Percentiles rank a stretch among this genome's conserved stretches.
Conservation (phyloP, 2,888 invertebrate genomes). For the Lutraria lutraria region DNA sequence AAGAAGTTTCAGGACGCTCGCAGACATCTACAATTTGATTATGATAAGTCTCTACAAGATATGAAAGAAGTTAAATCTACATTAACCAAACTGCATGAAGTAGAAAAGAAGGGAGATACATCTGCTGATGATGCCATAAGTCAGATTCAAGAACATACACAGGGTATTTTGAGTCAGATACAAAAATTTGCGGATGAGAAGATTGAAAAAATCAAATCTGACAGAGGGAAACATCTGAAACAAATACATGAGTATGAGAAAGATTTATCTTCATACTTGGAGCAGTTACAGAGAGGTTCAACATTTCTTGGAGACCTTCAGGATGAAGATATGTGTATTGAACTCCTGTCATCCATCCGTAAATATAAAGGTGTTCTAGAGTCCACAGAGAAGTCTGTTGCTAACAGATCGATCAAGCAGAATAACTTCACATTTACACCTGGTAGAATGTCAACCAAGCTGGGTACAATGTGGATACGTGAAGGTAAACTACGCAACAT, state of each 20-base stretch:
- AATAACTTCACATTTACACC: conserved; percentile 66
- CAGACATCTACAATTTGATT: conserved; percentile 75
- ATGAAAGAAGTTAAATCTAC: conserved; percentile 64
- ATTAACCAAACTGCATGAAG: conserved; percentile 66
- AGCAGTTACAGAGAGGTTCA: conserved; percentile 73
- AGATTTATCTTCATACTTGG: conserved; percentile 65
- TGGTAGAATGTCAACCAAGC: conserved; percentile 55
- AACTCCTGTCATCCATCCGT: conserved; percentile 74
- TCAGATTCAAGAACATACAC: conserved; percentile 70
- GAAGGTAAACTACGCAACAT: conserved; percentile 40
- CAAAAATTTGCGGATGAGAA: conserved; percentile 68
- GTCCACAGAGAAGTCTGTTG: conserved; percentile 57
- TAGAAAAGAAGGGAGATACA: conserved; percentile 68
- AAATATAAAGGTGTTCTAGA: conserved; percentile 67
- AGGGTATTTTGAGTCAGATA: conserved; percentile 67
- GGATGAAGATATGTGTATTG: conserved; percentile 80
- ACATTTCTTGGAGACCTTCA: conserved; percentile 78
- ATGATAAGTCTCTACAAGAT: conserved; percentile 73
- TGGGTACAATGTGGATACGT: conserved; percentile 56
- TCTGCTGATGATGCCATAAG: conserved; percentile 66
- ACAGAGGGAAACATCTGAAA: conserved; percentile 69
- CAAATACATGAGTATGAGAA: conserved; percentile 69
- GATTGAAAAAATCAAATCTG: conserved; percentile 66
- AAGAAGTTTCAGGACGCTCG: conserved; percentile 75
- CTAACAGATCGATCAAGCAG: conserved; percentile 62